Evolutionary conservation across 2,888 invertebrate species (phyloP).

Genomic region (Hirtodrosophila alboralis): DNA sequence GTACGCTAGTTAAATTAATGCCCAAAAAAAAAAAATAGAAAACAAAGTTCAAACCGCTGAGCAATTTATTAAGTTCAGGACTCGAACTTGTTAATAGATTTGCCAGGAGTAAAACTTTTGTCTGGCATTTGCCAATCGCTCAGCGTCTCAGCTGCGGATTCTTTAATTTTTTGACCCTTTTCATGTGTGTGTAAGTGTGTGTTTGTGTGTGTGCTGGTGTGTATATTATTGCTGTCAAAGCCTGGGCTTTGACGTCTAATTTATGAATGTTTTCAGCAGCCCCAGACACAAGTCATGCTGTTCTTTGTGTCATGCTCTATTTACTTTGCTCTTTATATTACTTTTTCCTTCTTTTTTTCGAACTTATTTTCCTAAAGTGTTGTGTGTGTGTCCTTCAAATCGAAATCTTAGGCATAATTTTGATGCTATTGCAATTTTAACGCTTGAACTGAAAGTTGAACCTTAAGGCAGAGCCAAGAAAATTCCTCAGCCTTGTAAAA

Average conservation of each 20-base stretch:
- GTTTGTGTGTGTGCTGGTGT: constrained; percentile 17
- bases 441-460: constrained; percentile 17
- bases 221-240: constrained; percentile 53
- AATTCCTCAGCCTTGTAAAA: constrained; percentile 45
- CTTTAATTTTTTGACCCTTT: constrained; percentile 64
- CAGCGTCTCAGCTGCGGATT: constrained; percentile 48
- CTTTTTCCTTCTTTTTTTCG: constrained; percentile 2
- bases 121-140: constrained; percentile 43
- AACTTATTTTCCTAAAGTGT: constrained; percentile 40
- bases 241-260: constrained; percentile 71
- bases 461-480: constrained; percentile 7
- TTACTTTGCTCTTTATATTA: constrained; percentile 20
- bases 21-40: constrained; percentile 11
- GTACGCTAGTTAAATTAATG: constrained; percentile 60
- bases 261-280: constrained; percentile 65
- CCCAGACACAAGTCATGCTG: constrained; percentile 48
- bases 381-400: not conserved
- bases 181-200: constrained; percentile 5
- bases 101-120: constrained; percentile 10
- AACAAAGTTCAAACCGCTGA: constrained; percentile 10
- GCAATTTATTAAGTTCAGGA: constrained; percentile 35
- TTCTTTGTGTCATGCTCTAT: constrained; percentile 44
- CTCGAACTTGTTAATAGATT: constrained; percentile 48
- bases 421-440: constrained; percentile 36
- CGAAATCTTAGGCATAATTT: constrained; percentile 9